phyloP scores from a whole-genome alignment of 2,797 vertebrate genomes.

The Brachyalestes nurse region DNA sequence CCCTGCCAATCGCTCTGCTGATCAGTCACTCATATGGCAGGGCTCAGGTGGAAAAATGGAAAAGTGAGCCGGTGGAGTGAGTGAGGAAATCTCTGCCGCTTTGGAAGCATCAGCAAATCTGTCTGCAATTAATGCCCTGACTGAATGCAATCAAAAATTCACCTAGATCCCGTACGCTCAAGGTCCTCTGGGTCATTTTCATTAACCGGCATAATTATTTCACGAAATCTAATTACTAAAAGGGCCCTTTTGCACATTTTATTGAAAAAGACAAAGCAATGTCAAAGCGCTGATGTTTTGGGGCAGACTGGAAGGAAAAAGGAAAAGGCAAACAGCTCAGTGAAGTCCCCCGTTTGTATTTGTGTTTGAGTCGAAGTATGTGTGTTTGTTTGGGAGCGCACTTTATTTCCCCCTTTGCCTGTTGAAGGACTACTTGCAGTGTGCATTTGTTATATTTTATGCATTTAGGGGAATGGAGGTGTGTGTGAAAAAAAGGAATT shows the following conservation, averaged over 20 bases:
- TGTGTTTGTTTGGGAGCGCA: conserved; percentile 17
- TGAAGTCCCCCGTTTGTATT: conserved; percentile 8
- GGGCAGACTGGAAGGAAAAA: not conserved
- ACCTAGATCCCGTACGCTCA: conserved; percentile 65
- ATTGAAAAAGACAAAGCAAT: conserved; percentile 68
- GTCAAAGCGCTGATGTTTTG: conserved; percentile 51
- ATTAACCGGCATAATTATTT: conserved; percentile 76
- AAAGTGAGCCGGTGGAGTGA: conserved; percentile 12
- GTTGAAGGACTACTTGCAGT: conserved; percentile 23
- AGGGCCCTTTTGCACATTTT: conserved; percentile 57
- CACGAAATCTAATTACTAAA: conserved; percentile 70
- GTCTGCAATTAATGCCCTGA: conserved; percentile 68
- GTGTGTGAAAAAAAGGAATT: conserved; percentile 18
- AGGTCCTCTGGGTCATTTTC: conserved; percentile 73
- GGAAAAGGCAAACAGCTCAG: conserved; percentile 11
- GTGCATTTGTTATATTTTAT: not conserved
- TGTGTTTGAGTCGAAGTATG: conserved; percentile 25
- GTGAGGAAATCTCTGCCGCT: conserved; percentile 44
- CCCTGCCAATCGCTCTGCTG: conserved; percentile 33
- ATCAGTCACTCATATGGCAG: conserved; percentile 47
- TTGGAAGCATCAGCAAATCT: conserved; percentile 63
- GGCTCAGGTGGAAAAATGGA: conserved; percentile 36
- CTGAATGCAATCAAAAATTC: conserved; percentile 71
- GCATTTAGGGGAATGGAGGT: not conserved
- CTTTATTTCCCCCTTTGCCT: conserved; percentile 10